Evolutionary conservation across 2,113 vertebrate genomes (phyloP).

Genomic region (Manacus vitellinus): DNA sequence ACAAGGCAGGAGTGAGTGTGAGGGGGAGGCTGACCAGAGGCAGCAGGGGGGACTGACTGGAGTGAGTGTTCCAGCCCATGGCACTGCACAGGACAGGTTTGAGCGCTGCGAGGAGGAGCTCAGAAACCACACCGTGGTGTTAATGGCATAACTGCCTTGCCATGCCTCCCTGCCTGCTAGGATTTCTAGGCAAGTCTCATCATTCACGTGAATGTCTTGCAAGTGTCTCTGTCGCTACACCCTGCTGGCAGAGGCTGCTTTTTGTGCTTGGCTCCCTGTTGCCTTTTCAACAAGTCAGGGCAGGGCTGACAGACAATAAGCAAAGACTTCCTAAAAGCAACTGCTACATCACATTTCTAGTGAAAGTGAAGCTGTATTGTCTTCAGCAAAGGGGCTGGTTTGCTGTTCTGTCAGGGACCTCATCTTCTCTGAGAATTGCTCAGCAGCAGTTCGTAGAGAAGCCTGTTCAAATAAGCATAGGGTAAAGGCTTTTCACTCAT

Average conservation of each 20-base stretch:
- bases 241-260: neutral
- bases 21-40: neutral
- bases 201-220: neutral
- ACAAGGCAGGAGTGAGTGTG: neutral
- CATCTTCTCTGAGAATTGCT: neutral
- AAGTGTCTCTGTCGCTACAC: fast-evolving
- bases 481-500: neutral
- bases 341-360: neutral
- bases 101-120: neutral
- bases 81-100: neutral
- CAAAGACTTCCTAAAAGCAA: neutral
- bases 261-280: neutral
- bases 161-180: neutral
- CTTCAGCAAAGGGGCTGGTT: neutral
- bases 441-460: neutral
- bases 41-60: neutral
- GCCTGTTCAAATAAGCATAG: neutral
- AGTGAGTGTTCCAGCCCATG: neutral
- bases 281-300: neutral
- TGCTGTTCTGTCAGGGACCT: neutral
- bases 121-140: neutral
- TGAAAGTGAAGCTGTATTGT: neutral
- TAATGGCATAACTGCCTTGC: neutral
- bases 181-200: neutral
- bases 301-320: neutral